A percentile compares a stretch with the other conserved stretches of the same genome.
Evolutionary conservation across 1,140 invertebrate species (phyloP).

Genomic region (Orussus abietinus): DNA sequence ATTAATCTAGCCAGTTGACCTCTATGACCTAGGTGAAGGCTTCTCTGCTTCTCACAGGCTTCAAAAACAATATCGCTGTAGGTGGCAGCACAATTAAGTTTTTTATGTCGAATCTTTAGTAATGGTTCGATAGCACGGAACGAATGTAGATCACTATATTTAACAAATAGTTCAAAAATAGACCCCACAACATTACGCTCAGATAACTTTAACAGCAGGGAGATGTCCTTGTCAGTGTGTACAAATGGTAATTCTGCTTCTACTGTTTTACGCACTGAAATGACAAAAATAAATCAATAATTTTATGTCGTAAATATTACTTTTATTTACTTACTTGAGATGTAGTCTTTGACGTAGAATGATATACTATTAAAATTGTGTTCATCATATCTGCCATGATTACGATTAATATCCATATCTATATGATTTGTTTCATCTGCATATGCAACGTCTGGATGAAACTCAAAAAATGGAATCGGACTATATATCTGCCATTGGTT

Average conservation of each 20-base stretch:
- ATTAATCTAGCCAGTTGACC: slow-evolving; percentile 52
- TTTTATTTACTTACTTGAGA: slow-evolving; percentile 56
- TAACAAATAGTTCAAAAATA: slow-evolving; percentile 65
- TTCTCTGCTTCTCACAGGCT: slow-evolving; percentile 35
- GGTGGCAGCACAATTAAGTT: slow-evolving; percentile 38
- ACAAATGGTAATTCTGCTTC: slow-evolving; percentile 60
- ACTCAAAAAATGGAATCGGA: slow-evolving; percentile 77
- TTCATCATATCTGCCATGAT: slow-evolving; percentile 76
- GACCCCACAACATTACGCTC: slow-evolving; percentile 41
- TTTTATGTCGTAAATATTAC: slow-evolving; percentile 17
- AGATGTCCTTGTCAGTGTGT: slow-evolving; percentile 62
- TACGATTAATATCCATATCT: slow-evolving; percentile 70
- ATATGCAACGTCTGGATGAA: slow-evolving; percentile 63
- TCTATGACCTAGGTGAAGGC: slow-evolving; percentile 43
- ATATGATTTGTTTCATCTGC: slow-evolving; percentile 54
- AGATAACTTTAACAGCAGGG: slow-evolving; percentile 42
- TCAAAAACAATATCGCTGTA: slow-evolving; percentile 28
- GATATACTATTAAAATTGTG: slow-evolving; percentile 69
- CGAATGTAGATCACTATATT: slow-evolving; percentile 60
- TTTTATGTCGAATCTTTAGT: slow-evolving; percentile 59
- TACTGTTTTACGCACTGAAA: slow-evolving; percentile 61
- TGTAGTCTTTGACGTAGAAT: slow-evolving; percentile 81
- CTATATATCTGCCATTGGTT: slow-evolving; percentile 74
- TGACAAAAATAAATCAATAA: slow-evolving; percentile 19
- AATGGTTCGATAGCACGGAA: slow-evolving; percentile 70